A percentile compares a stretch with the other conserved stretches of the same genome.
Conservation (phyloP, 2,888 invertebrate genomes). For the Didymodactylos carnosus region DNA sequence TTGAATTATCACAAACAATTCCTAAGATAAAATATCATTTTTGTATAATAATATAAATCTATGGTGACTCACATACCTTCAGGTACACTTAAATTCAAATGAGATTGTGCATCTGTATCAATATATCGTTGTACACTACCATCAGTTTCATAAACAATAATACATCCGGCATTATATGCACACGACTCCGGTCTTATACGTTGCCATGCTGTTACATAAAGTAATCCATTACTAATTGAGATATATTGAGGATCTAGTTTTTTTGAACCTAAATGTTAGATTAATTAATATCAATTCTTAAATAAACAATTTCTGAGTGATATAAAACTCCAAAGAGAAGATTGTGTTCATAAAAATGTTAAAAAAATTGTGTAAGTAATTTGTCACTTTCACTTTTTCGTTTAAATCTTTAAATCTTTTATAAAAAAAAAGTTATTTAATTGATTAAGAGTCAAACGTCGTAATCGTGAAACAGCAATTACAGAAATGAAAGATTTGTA, state of each 20-base stretch:
- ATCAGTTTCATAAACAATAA: not conserved
- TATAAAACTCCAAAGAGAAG: not conserved
- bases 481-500: no score
- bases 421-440: no score
- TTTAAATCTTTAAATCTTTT: no score
- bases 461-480: no score
- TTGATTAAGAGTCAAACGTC: no score
- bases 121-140: not conserved
- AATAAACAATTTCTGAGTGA: no score
- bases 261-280: not conserved
- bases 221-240: not conserved
- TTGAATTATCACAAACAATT: not conserved
- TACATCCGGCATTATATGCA: not conserved
- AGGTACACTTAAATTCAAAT: not conserved
- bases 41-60: no score
- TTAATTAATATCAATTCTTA: no score
- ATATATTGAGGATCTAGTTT: not conserved
- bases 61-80: not conserved
- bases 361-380: no score
- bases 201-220: not conserved
- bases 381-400: no score
- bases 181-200: not conserved
- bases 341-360: not conserved
- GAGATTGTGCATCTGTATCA: not conserved
- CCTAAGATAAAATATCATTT: not conserved